Percentiles rank a stretch among this genome's conserved stretches.
These are phyloP conservation scores for Ceyx margarethae DNA, from an alignment of 2,113 vertebrate species.

Conservation along the genomic window DNA sequence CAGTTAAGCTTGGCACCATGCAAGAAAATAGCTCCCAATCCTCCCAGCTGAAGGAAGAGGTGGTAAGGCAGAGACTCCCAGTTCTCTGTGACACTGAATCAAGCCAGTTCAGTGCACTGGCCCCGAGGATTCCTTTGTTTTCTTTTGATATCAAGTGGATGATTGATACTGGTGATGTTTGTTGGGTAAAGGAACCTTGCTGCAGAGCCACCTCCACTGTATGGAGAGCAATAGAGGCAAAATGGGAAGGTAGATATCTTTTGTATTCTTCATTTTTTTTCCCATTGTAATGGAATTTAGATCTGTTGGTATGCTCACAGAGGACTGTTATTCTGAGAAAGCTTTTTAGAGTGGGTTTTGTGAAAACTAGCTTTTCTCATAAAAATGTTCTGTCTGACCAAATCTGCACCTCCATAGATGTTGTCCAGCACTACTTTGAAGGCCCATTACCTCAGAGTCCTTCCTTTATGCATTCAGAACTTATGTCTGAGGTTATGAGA, in stretches of 20 bases:
- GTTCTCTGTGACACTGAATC: accelerated
- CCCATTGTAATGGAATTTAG: background rate
- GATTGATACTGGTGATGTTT: accelerated
- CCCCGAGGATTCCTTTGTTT: background rate
- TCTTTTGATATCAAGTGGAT: background rate
- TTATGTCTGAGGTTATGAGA: background rate
- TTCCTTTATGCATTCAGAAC: background rate
- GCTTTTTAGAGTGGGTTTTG: background rate
- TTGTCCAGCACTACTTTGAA: background rate
- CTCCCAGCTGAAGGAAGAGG: background rate
- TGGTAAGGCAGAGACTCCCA: background rate
- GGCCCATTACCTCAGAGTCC: background rate
- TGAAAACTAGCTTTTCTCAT: background rate
- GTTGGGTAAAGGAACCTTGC: background rate
- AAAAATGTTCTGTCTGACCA: background rate
- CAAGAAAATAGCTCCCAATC: background rate
- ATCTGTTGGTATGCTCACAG: background rate
- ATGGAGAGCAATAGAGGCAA: background rate
- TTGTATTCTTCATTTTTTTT: background rate
- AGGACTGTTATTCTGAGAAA: background rate
- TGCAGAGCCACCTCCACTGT: background rate
- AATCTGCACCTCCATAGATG: background rate
- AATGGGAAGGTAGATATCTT: background rate
- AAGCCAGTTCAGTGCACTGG: background rate
- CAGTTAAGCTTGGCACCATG: background rate